phyloP scores from a whole-genome alignment of 2,113 vertebrate genomes.

The Xenus cinereus region DNA sequence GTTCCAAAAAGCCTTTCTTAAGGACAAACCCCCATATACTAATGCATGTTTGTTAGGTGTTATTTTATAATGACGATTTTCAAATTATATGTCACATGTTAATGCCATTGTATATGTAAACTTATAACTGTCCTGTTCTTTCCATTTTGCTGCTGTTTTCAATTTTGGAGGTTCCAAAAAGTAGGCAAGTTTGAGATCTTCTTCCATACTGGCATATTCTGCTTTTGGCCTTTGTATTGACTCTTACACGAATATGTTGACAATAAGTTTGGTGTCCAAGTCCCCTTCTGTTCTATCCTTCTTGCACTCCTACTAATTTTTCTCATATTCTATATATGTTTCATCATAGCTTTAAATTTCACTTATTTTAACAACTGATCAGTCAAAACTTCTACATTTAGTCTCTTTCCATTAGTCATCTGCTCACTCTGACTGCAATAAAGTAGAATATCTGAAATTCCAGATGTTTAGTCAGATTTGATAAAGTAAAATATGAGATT shows the following conservation, averaged over 20 bases:
- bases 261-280: background rate
- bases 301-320: background rate
- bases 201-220: background rate
- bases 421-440: background rate
- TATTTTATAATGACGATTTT: background rate
- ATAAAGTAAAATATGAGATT: background rate
- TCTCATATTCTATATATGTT: background rate
- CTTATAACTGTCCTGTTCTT: background rate
- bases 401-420: background rate
- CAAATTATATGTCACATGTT: background rate
- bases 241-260: background rate
- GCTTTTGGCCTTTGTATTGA: background rate
- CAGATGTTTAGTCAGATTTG: background rate
- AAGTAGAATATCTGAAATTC: background rate
- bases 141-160: background rate
- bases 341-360: background rate
- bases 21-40: background rate
- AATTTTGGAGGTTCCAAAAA: background rate
- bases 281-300: background rate
- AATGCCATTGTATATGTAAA: background rate
- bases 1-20: background rate
- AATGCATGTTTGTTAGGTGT: background rate
- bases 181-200: background rate
- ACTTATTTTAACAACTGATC: background rate
- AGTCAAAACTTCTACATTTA: background rate